Conservation (phyloP, 2,113 vertebrate genomes). For the Pleuronectes platessa region DNA sequence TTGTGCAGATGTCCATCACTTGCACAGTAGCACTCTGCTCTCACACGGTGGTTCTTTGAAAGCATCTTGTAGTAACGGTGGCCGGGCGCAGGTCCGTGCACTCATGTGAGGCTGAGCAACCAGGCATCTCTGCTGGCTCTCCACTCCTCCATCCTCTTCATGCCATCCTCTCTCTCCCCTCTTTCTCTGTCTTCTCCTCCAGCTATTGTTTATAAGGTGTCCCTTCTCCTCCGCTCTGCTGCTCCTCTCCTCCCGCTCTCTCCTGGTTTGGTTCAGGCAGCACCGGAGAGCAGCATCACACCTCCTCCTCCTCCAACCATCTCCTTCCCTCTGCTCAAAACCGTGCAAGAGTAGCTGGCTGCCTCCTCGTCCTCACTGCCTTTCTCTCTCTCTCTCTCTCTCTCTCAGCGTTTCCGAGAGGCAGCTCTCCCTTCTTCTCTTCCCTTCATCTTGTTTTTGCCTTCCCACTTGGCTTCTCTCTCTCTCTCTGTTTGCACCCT, state of each 20-base stretch:
- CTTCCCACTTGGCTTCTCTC: slow-evolving; percentile 55
- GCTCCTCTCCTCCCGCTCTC: slow-evolving; percentile 21
- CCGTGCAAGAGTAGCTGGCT: slow-evolving; percentile 35
- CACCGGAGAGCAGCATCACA: slow-evolving; percentile 42
- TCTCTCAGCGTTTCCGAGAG: slow-evolving; percentile 50
- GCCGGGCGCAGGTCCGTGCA: slow-evolving; percentile 48
- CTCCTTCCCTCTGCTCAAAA: slow-evolving; percentile 38
- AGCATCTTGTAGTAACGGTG: slow-evolving; percentile 57
- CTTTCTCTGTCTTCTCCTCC: slow-evolving; percentile 6
- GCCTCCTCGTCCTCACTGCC: slow-evolving; percentile 38
- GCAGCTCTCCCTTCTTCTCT: slow-evolving; percentile 55
- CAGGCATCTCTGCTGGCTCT: slow-evolving; percentile 35
- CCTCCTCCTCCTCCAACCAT: slow-evolving; percentile 30
- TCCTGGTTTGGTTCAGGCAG: slow-evolving; percentile 56
- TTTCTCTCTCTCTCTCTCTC: slow-evolving; percentile 2
- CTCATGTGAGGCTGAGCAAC: slow-evolving; percentile 59
- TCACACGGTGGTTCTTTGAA: slow-evolving; percentile 57
- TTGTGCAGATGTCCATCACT: slow-evolving; percentile 53
- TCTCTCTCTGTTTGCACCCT: slow-evolving; percentile 47
- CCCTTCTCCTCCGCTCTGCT: slow-evolving; percentile 39
- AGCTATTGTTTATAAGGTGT: slow-evolving; percentile 12
- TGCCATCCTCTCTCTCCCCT: slow-evolving; percentile 11
- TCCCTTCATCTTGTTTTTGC: slow-evolving; percentile 68
- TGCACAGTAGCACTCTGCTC: slow-evolving; percentile 28
- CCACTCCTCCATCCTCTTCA: slow-evolving; percentile 59